Base-by-base conservation (phyloP, 2,113 vertebrate genomes). In the Beaufortia kweichowensis region DNA sequence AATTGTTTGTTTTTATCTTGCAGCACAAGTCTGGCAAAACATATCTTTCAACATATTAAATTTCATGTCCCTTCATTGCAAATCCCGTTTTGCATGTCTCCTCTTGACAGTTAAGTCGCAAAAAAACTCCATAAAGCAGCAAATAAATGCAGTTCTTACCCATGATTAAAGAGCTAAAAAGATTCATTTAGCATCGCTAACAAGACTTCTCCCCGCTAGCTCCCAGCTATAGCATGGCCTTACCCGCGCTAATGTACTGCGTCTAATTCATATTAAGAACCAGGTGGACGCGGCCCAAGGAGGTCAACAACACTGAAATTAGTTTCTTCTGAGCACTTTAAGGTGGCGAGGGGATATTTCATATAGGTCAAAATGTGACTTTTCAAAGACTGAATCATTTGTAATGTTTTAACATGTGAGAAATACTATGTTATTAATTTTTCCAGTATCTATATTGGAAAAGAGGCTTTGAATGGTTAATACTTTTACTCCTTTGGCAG, bases 231-330 rank as follows among this genome's bases (percentile, higher is more conserved):
- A 28, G 3, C 29, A 41, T 50, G 79, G 33, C 17, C 57, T 28
- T 65, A 71, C 65, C 76, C 46, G 19, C 35, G 21, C 26, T 75
- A 76, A 73, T 74, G 75, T 61, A 50, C 75, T 78, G 61, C 35
- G 23, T 55, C 68, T 77, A 81, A 86, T 78, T 79, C 82, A 77
- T 72, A 80, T 66, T 66, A 86, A 80, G 73, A 75, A 75, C 67
- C 55, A 50, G 63, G 15, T 77, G 43, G 39, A 73, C 62, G 46
- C 21, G 23, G 80, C 64, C 28, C 46, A 57, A 28, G 77, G 59
- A 69, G 56, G 75, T 43, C 68, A 29, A 31, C 62, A 24, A 31
- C 62, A 24, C 50, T 46, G 28, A 74, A 76, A 81, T 78, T 31
- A 31, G 24, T 66, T 78, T 78, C 41, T 65, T 50, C 33, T 50